A percentile compares a stretch with the other conserved stretches of the same genome.
Evolutionary conservation across 2,888 invertebrate species (phyloP).

Genomic region (Tryphoninae sp.): DNA sequence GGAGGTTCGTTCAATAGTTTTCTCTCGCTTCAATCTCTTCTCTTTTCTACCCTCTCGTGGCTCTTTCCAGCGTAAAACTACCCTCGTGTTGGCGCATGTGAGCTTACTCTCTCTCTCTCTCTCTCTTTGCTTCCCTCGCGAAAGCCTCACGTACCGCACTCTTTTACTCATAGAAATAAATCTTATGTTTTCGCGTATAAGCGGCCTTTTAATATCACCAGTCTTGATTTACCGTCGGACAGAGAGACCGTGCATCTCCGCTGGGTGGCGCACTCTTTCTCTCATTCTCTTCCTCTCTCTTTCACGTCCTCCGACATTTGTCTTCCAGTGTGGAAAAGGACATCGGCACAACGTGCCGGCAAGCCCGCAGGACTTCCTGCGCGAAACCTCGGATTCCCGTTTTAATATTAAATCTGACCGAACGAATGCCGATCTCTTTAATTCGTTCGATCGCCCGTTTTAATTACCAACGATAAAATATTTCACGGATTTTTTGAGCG

Average conservation of each 20-base stretch:
- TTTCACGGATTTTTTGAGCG: no score
- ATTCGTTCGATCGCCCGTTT: no score
- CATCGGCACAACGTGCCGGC: slow-evolving; percentile 66
- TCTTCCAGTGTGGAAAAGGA: slow-evolving; percentile 65
- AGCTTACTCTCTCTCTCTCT: slow-evolving; percentile 60
- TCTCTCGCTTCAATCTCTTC: slow-evolving; percentile 64
- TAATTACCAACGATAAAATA: no score
- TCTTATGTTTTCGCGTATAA: slow-evolving; percentile 80
- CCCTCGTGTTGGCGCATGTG: slow-evolving; percentile 60
- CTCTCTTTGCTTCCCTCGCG: slow-evolving; percentile 31
- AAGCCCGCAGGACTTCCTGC: slow-evolving; percentile 63
- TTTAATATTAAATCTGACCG: slow-evolving; percentile 59
- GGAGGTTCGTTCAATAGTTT: slow-evolving; percentile 40
- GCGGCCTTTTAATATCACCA: slow-evolving; percentile 81
- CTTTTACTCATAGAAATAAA: slow-evolving; percentile 75
- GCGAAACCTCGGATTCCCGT: slow-evolving; percentile 69
- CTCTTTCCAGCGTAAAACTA: slow-evolving; percentile 55
- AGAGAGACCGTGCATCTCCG: slow-evolving; percentile 77
- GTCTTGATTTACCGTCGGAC: slow-evolving; percentile 78
- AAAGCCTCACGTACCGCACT: slow-evolving; percentile 46
- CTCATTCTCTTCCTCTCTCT: slow-evolving; percentile 61
- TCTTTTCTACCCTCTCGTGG: slow-evolving; percentile 46
- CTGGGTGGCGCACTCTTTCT: slow-evolving; percentile 16
- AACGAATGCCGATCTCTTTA: no score
- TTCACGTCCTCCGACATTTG: slow-evolving; percentile 73